phyloP scores from a whole-genome alignment of 2,888 invertebrate genomes.

The Cotesia congregata region DNA sequence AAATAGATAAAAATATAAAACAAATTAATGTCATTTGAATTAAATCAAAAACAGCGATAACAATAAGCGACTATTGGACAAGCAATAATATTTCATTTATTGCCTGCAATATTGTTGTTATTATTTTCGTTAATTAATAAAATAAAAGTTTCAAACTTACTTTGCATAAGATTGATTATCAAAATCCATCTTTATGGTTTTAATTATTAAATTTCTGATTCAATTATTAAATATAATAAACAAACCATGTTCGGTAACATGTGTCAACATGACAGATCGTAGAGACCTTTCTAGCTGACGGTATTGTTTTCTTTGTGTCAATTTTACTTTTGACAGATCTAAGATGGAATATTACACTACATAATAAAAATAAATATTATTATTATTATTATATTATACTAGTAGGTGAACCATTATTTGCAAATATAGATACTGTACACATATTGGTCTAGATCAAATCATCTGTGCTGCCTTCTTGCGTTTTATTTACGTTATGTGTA shows the following conservation, averaged over 20 bases:
- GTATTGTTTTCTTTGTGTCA: neutral
- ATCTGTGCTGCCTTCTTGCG: neutral
- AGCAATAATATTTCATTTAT: neutral
- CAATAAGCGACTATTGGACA: neutral
- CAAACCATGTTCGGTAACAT: neutral
- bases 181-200: neutral
- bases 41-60: neutral
- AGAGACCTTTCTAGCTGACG: neutral
- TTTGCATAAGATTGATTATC: neutral
- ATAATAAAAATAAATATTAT: neutral
- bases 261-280: neutral
- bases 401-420: neutral
- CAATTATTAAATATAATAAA: neutral
- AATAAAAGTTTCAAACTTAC: neutral
- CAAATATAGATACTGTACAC: neutral
- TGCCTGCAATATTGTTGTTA: neutral
- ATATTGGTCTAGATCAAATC: neutral
- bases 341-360: conserved; percentile 3
- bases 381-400: neutral
- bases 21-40: neutral
- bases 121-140: neutral
- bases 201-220: neutral
- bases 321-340: neutral
- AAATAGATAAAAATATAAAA: neutral
- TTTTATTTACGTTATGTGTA: conserved; percentile 3